Percentiles rank a stretch among this genome's conserved stretches.
phyloP scores from a whole-genome alignment of 2,888 invertebrate genomes.

The Apamea epomidion region DNA sequence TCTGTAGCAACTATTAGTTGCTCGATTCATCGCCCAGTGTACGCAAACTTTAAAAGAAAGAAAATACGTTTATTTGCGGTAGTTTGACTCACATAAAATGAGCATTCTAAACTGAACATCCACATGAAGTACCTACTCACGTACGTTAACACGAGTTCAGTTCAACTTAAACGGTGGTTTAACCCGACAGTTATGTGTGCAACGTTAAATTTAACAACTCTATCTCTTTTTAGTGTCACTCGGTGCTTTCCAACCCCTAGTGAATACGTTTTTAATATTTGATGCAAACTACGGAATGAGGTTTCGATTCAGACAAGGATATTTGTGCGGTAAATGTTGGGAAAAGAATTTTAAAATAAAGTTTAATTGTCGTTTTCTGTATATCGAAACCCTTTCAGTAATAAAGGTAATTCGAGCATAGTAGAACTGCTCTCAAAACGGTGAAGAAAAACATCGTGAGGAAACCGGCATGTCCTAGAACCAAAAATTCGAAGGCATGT shows the following conservation, averaged over 20 bases:
- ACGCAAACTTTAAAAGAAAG: too few relatives aligned
- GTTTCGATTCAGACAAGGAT: not conserved
- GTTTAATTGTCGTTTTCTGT: not conserved
- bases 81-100: not conserved
- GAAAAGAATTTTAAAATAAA: not conserved
- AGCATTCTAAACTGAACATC: not conserved
- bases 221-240: conserved; percentile 43
- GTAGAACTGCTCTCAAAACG: too few relatives aligned
- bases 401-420: not conserved
- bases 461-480: too few relatives aligned
- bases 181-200: conserved; percentile 21
- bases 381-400: not conserved
- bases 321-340: not conserved
- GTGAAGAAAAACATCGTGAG: too few relatives aligned
- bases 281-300: not conserved
- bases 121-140: not conserved
- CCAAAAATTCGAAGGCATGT: too few relatives aligned
- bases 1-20: not conserved
- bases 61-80: too few relatives aligned
- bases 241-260: conserved; percentile 3
- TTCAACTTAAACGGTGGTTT: conserved; percentile 37
- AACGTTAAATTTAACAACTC: conserved; percentile 50
- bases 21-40: not conserved
- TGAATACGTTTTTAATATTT: conserved; percentile 22
- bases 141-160: conserved; percentile 4